Conservation (phyloP, 2,888 invertebrate species). For the Melipona bicolor region DNA sequence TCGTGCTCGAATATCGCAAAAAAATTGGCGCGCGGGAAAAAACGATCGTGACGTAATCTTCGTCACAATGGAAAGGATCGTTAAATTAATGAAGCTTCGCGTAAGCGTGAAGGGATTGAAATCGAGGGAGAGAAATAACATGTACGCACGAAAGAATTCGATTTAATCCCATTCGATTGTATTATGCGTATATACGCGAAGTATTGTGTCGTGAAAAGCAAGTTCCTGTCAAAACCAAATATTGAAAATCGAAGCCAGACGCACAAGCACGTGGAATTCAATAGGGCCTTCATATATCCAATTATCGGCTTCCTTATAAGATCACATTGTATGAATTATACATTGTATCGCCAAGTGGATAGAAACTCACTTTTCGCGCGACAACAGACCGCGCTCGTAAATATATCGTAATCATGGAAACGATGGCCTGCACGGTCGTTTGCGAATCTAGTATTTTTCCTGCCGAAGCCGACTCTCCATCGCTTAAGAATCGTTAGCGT, state of each 20-base stretch:
- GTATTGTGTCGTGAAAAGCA: slow-evolving; percentile 59
- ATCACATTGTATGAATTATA: slow-evolving; percentile 71
- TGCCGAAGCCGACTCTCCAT: too few relatives aligned
- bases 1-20: background rate
- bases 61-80: background rate
- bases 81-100: slow-evolving; percentile 11
- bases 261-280: slow-evolving; percentile 65
- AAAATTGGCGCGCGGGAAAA: background rate
- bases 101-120: background rate
- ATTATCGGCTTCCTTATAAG: slow-evolving; percentile 75
- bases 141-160: slow-evolving; percentile 9
- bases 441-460: background rate
- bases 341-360: slow-evolving; percentile 59
- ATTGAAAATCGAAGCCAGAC: slow-evolving; percentile 80
- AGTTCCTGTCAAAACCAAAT: slow-evolving; percentile 74
- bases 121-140: background rate
- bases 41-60: background rate
- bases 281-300: slow-evolving; percentile 73
- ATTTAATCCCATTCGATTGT: slow-evolving; percentile 42
- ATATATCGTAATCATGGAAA: slow-evolving; percentile 13
- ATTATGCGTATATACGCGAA: slow-evolving; percentile 51
- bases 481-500: slow-evolving; percentile 27
- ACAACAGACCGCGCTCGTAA: background rate
- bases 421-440: background rate
- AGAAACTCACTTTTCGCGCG: slow-evolving; percentile 24